A percentile compares a stretch with the other conserved stretches of the same genome.
Evolutionary conservation across 2,888 invertebrate species (phyloP).

Genomic region (Exephanes ischioxanthus): DNA sequence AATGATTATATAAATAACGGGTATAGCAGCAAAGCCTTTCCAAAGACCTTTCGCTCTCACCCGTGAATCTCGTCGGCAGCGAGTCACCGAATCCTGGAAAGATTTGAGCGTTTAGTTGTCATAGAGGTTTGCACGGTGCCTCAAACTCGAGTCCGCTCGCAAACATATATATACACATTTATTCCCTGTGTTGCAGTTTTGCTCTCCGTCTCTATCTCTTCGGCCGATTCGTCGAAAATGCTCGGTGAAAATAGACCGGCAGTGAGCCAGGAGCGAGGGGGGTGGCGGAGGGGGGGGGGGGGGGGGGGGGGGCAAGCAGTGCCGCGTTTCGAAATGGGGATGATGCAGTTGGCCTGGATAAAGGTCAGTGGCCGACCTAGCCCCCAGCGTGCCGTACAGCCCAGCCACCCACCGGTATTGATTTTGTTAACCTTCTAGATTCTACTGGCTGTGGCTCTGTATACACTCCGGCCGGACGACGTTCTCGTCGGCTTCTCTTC

Average conservation of each 20-base stretch:
- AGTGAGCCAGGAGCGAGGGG: constrained; percentile 7
- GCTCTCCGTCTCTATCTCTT: neutral
- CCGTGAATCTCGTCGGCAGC: neutral
- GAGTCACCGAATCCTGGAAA: constrained; percentile 18
- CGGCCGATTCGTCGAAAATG: constrained; percentile 70
- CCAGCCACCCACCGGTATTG: constrained; percentile 76
- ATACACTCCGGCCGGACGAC: constrained; percentile 11
- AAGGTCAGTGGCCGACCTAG: constrained; percentile 84
- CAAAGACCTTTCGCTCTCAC: too few relatives aligned
- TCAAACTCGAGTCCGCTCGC: constrained; percentile 24
- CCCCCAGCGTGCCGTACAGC: constrained; percentile 75
- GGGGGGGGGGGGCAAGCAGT: neutral
- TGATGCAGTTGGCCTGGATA: constrained; percentile 83
- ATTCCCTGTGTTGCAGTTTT: neutral
- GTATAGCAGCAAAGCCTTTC: too few relatives aligned
- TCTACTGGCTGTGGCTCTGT: constrained; percentile 67
- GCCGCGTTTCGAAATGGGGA: constrained; percentile 76
- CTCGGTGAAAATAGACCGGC: constrained; percentile 75
- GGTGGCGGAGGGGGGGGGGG: neutral
- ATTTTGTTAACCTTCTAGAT: constrained; percentile 81
- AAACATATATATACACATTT: constrained; percentile 5
- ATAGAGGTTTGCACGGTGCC: constrained; percentile 11
- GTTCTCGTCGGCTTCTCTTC: constrained; percentile 1
- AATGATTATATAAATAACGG: too few relatives aligned
- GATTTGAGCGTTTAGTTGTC: neutral